Conservation (phyloP, 2,888 invertebrate species). For the Quadroppia sp. region DNA sequence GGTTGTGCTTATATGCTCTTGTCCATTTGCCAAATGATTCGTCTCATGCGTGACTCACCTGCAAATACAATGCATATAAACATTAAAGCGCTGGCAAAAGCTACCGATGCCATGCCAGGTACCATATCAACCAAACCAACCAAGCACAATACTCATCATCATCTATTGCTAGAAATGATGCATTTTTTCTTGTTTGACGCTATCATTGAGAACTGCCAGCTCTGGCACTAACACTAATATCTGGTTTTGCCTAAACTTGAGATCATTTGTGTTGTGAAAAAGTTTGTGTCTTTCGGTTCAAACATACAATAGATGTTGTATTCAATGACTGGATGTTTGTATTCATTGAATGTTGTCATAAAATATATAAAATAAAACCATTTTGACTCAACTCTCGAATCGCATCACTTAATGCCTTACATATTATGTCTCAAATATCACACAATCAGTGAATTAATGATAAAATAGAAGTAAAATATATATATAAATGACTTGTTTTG, state of each 20-base stretch:
- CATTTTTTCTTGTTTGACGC: conserved; percentile 20
- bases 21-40: conserved; percentile 36
- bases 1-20: background rate
- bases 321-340: background rate
- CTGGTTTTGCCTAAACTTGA: background rate
- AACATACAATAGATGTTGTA: background rate
- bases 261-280: background rate
- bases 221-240: conserved; percentile 1
- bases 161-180: conserved; percentile 31
- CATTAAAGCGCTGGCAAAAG: conserved; percentile 14
- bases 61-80: conserved; percentile 21
- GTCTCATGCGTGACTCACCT: conserved; percentile 34
- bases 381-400: background rate
- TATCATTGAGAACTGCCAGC: conserved; percentile 2
- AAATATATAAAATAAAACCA: conserved; percentile 4
- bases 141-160: conserved; percentile 32
- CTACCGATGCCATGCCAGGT: conserved; percentile 22
- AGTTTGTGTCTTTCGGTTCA: conserved; percentile 8
- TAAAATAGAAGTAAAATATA: background rate
- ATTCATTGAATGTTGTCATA: background rate
- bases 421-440: background rate
- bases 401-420: conserved; percentile 22
- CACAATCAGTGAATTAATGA: conserved; percentile 19
- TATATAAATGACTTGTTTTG: too few species aligned
- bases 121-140: conserved; percentile 24